phyloP scores from a whole-genome alignment of 2,113 vertebrate species.

The Monarcha castaneiventris region DNA sequence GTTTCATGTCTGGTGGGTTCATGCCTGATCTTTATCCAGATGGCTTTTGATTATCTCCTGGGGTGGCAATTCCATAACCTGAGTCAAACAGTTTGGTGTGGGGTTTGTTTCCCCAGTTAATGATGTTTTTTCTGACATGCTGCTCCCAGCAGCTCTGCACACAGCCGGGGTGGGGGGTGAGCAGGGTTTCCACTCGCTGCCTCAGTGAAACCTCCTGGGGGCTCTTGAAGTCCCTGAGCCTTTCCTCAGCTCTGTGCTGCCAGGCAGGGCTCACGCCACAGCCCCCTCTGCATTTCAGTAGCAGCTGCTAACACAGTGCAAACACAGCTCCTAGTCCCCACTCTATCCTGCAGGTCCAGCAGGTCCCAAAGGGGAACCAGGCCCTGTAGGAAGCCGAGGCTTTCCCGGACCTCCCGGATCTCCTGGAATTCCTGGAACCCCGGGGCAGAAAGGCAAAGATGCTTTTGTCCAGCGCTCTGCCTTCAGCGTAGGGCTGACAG shows the following conservation, averaged over 20 bases:
- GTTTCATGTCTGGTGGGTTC: not conserved
- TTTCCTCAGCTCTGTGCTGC: not conserved
- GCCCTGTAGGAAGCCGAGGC: constrained; percentile 62
- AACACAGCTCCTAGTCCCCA: not conserved
- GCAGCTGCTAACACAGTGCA: not conserved
- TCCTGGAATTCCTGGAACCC: constrained; percentile 69
- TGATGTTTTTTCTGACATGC: not conserved
- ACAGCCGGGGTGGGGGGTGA: fast-evolving
- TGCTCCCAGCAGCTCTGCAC: not conserved
- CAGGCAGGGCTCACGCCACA: fast-evolving
- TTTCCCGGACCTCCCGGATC: constrained; percentile 19
- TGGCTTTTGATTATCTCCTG: not conserved
- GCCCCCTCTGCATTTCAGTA: fast-evolving
- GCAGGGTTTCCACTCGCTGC: not conserved
- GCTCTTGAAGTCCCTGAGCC: not conserved
- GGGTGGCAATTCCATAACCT: not conserved
- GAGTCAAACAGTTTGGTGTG: not conserved
- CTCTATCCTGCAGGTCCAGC: constrained; percentile 63
- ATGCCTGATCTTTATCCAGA: not conserved
- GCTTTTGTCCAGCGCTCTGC: constrained; percentile 76
- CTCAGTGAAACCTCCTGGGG: not conserved
- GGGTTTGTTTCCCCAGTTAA: not conserved
- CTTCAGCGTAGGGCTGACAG: constrained; percentile 79
- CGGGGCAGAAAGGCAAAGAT: constrained; percentile 74
- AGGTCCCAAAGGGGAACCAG: constrained; percentile 72